phyloP scores from a whole-genome alignment of 2,888 invertebrate genomes.

The Sthenelais limicola region DNA sequence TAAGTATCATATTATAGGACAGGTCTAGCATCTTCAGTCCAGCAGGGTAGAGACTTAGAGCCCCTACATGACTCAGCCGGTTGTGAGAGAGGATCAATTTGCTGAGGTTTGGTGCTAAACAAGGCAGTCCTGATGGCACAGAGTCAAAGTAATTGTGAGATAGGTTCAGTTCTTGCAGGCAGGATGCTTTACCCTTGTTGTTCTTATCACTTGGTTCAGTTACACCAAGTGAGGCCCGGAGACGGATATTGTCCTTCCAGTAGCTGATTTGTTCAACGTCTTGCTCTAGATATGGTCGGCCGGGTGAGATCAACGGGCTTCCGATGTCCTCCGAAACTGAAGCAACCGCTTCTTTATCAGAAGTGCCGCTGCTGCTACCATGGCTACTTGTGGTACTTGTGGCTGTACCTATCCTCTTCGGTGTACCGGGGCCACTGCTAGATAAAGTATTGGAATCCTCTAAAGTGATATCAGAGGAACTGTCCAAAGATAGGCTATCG shows the following conservation, averaged over 20 bases:
- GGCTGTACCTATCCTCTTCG: conserved; percentile 5
- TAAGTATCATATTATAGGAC: conserved; percentile 87
- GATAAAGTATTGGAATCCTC: background rate
- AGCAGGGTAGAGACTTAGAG: conserved; percentile 91
- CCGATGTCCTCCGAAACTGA: background rate
- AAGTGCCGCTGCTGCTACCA: conserved; percentile 13
- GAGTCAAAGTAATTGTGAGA: conserved; percentile 92
- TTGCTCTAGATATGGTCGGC: conserved; percentile 40
- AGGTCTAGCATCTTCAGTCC: conserved; percentile 92
- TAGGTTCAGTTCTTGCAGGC: conserved; percentile 79
- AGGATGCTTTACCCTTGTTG: conserved; percentile 42
- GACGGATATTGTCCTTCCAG: conserved; percentile 48
- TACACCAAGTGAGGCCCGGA: conserved; percentile 16
- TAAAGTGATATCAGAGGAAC: conserved; percentile 1
- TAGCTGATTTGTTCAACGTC: conserved; percentile 51
- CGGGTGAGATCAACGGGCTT: background rate
- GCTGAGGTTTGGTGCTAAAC: conserved; percentile 88
- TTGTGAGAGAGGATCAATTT: conserved; percentile 94
- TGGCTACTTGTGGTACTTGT: conserved; percentile 8
- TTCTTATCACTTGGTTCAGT: conserved; percentile 14
- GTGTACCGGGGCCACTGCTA: conserved; percentile 5
- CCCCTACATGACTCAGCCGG: conserved; percentile 81
- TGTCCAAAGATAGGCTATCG: background rate
- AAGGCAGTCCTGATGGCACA: conserved; percentile 90
- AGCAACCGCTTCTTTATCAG: background rate